Evolutionary conservation across 1,140 invertebrate genomes (phyloP).

Genomic region (Cephus cinctus): DNA sequence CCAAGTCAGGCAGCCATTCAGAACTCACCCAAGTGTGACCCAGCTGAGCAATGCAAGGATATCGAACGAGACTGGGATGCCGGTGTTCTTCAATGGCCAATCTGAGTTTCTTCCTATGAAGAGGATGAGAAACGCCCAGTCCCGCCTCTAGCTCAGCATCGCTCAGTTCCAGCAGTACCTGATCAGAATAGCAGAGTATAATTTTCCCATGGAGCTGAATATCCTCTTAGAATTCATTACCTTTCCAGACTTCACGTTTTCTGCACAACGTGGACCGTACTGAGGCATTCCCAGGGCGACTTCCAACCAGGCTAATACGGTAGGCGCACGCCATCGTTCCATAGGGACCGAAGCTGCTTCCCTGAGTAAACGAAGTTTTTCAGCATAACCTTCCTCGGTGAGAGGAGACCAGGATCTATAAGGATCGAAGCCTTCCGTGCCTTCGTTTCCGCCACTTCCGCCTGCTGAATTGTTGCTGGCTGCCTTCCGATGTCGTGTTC

Average conservation of each 20-base stretch:
- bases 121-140: conserved; percentile 82
- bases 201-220: not conserved
- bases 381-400: conserved; percentile 80
- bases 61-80: conserved; percentile 79
- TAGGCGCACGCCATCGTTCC: conserved; percentile 87
- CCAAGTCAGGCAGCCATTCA: conserved; percentile 89
- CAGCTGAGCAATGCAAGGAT: conserved; percentile 81
- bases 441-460: conserved; percentile 53
- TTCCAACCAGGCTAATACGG: conserved; percentile 91
- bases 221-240: conserved; percentile 52
- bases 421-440: conserved; percentile 52
- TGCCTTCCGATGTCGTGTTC: conserved; percentile 76
- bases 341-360: conserved; percentile 87
- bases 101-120: conserved; percentile 91
- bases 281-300: conserved; percentile 91
- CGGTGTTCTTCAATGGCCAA: conserved; percentile 91
- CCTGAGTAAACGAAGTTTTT: conserved; percentile 76
- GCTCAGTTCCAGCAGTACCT: conserved; percentile 86
- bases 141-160: conserved; percentile 86
- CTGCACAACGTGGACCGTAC: conserved; percentile 83
- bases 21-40: conserved; percentile 90
- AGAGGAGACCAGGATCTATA: conserved; percentile 72
- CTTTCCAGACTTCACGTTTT: conserved; percentile 94
- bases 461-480: conserved; percentile 52
- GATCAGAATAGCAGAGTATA: no score